phyloP scores from a whole-genome alignment of 2,888 invertebrate species.

The Andrena chrysosceles region DNA sequence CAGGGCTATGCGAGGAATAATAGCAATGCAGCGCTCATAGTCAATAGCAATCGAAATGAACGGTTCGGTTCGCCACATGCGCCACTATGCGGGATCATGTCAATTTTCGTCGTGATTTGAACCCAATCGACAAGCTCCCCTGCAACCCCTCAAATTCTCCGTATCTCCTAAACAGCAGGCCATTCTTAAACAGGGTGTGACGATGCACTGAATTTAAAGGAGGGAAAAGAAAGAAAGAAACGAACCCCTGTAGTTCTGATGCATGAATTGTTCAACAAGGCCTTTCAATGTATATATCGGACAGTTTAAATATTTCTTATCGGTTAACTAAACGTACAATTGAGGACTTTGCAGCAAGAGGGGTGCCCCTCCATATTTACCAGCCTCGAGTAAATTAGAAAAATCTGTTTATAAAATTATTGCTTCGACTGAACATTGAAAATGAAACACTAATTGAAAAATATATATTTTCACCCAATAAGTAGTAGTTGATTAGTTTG shows the following conservation, averaged over 20 bases:
- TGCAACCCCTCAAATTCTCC: conserved; percentile 3
- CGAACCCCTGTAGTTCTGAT: neutral
- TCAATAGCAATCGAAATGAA: conserved; percentile 81
- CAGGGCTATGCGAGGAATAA: conserved; percentile 76
- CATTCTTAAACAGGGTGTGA: neutral
- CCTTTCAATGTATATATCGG: neutral
- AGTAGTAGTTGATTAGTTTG: no score
- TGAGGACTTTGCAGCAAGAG: no score
- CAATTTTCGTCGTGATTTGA: conserved; percentile 73
- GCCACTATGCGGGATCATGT: conserved; percentile 67
- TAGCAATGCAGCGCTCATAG: conserved; percentile 74
- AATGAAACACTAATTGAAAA: no score
- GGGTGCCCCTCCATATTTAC: no score
- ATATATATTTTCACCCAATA: no score
- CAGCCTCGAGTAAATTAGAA: no score
- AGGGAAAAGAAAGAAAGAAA: neutral
- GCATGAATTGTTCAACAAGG: neutral
- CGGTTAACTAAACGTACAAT: no score
- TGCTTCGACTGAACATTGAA: no score
- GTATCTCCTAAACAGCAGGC: neutral
- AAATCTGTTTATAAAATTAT: no score
- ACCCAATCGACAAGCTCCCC: conserved; percentile 25
- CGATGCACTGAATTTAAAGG: no score
- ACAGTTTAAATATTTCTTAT: no score
- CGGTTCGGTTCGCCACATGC: conserved; percentile 80